Percentiles rank a stretch among this genome's conserved stretches.
phyloP scores from a whole-genome alignment of 2,888 invertebrate species.

The Harpalus rufipes region DNA sequence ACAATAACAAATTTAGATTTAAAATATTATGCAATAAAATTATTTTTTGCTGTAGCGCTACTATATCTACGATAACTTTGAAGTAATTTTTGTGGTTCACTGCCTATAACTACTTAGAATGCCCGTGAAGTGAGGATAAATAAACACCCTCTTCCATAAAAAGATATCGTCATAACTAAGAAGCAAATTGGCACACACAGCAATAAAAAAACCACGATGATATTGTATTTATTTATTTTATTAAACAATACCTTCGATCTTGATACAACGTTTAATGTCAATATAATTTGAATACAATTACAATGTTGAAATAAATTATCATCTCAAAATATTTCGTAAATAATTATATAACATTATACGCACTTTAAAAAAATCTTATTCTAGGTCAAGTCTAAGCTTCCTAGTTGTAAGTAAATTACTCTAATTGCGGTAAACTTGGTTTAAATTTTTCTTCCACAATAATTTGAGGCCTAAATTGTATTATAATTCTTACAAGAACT shows the following conservation, averaged over 20 bases:
- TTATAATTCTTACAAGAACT: conserved; percentile 38
- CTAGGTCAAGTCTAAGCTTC: conserved; percentile 13
- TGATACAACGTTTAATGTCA: conserved; percentile 9
- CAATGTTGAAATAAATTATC: conserved; percentile 5
- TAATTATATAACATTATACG: conserved; percentile 3
- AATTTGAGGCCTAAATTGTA: conserved; percentile 20
- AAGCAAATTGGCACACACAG: no score
- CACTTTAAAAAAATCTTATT: neutral
- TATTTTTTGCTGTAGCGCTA: no score
- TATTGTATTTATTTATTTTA: no score
- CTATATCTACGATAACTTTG: no score
- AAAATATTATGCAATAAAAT: no score
- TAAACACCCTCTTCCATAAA: no score
- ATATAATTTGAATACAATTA: conserved; percentile 35
- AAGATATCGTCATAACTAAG: no score
- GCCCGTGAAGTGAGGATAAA: no score
- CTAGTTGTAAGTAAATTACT: conserved; percentile 5
- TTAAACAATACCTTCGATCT: neutral
- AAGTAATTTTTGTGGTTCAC: no score
- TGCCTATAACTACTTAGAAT: no score
- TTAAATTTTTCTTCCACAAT: conserved; percentile 7
- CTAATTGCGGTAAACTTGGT: conserved; percentile 24
- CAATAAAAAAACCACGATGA: no score
- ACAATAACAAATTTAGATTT: no score
- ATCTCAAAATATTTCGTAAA: neutral